phyloP scores from a whole-genome alignment of 2,797 vertebrate genomes.

The Streptopelia turtur region DNA sequence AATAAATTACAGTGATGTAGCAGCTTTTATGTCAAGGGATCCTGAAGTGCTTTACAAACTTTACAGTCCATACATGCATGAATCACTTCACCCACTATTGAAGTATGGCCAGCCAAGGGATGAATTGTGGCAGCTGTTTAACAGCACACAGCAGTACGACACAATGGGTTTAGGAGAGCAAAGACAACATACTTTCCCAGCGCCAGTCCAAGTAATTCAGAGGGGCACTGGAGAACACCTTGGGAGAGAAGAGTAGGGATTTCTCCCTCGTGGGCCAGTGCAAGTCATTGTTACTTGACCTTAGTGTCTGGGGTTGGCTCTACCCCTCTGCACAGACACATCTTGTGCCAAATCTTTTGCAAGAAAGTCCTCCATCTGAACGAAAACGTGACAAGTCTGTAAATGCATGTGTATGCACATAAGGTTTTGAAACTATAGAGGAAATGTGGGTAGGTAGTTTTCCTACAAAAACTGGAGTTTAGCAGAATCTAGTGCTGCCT shows the following conservation, averaged over 20 bases:
- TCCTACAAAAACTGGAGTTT: background rate
- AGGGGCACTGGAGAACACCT: constrained; percentile 48
- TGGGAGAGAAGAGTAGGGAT: constrained; percentile 6
- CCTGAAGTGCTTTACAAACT: constrained; percentile 71
- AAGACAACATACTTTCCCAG: constrained; percentile 55
- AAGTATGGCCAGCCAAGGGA: constrained; percentile 57
- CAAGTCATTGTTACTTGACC: background rate
- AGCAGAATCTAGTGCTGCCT: background rate
- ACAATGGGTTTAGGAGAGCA: constrained; percentile 60
- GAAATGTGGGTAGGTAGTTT: background rate
- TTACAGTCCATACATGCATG: constrained; percentile 68
- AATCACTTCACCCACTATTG: constrained; percentile 70
- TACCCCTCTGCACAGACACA: background rate
- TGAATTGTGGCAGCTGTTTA: constrained; percentile 72
- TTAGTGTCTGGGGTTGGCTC: background rate
- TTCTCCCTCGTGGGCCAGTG: background rate
- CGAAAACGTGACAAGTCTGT: background rate
- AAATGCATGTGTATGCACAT: background rate
- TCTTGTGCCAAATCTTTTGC: background rate
- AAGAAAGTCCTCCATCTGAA: background rate
- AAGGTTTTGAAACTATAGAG: background rate
- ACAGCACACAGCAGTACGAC: constrained; percentile 46
- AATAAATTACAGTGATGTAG: constrained; percentile 71
- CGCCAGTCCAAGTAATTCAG: constrained; percentile 39
- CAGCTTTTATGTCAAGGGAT: constrained; percentile 65